phyloP scores from a whole-genome alignment of 2,113 vertebrate genomes.

The Corythornis madagascariensis region DNA sequence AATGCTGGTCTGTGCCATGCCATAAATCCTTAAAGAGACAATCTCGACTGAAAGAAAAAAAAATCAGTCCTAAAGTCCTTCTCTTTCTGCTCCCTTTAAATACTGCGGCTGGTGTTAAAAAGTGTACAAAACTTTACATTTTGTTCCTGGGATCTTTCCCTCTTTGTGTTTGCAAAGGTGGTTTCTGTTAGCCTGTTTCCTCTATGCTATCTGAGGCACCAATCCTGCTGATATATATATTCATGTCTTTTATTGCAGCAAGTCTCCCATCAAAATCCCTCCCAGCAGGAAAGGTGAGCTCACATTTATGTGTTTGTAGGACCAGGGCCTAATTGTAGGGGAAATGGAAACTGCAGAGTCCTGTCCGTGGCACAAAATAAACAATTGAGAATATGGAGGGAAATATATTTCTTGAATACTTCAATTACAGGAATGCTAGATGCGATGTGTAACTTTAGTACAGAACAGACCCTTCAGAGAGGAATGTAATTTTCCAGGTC shows the following conservation, averaged over 20 bases:
- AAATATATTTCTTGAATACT: not conserved
- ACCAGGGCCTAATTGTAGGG: conserved; percentile 1
- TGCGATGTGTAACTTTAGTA: not conserved
- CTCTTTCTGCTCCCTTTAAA: not conserved
- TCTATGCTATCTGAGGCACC: conserved; percentile 8
- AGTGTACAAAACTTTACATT: not conserved
- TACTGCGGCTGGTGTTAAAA: not conserved
- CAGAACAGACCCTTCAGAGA: not conserved
- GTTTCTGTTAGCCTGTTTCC: conserved; percentile 43
- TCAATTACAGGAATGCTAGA: not conserved
- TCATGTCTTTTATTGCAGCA: not conserved
- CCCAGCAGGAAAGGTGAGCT: conserved; percentile 47
- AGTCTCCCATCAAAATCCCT: not conserved
- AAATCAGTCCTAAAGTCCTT: not conserved
- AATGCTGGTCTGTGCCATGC: not conserved
- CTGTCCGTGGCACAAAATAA: conserved; percentile 21
- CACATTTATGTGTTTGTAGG: conserved; percentile 13
- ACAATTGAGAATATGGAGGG: not conserved
- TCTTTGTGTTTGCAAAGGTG: conserved; percentile 41
- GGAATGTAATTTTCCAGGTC: not conserved
- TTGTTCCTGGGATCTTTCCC: not conserved
- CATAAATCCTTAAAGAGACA: not conserved
- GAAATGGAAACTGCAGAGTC: conserved; percentile 14
- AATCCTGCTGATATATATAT: conserved; percentile 22
- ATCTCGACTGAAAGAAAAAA: not conserved